Base-by-base conservation (phyloP, 2,888 invertebrate genomes). In the Bugula neritina region DNA sequence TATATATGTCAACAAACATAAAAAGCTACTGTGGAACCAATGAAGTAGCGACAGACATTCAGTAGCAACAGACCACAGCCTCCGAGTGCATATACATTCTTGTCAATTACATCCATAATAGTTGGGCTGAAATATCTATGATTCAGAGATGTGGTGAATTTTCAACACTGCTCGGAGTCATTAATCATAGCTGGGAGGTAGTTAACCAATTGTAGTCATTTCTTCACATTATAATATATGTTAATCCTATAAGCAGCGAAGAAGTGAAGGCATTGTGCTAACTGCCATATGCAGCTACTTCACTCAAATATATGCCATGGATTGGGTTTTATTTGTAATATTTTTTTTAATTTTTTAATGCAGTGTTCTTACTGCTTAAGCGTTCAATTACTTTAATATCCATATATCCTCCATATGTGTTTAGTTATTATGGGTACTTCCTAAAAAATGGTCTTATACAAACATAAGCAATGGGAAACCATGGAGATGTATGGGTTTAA, bases 231-330 rank as follows among this genome's bases (percentile, higher is more conserved):
- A n/a, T 43, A 58, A 58, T 25, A 58, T 58, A 58, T 58, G 29
- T 58, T 29, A 58, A 58, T 23, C n/a, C 27, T 5, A 54, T 71
- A 54, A 71, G 43, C 34, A 54, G n/a, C 13, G 29, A 54, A n/a
- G 23, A 23, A n/a, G 71, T 54, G 25, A 55, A 25, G 29, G 58
- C 21, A 58, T 58, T 23, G 58, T 23, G 25, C 58, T 13, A 58
- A 13, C 29, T 58, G 29, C 29, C 25, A 23, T 25, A 58, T 58
- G n/a, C n/a, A n/a, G n/a, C n/a, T n/a, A n/a, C n/a, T n/a, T n/a
- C n/a, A n/a, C n/a, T n/a, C n/a, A n/a, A n/a, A n/a, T n/a, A n/a
- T n/a, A n/a, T n/a, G n/a, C n/a, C n/a, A n/a, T n/a, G n/a, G n/a
- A n/a, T n/a, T n/a, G n/a, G n/a, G n/a, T n/a, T n/a, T n/a, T n/a